Percentiles rank a stretch among this genome's conserved stretches.
phyloP scores from a whole-genome alignment of 2,888 invertebrate genomes.

The Dasysyrphus tricinctus region DNA sequence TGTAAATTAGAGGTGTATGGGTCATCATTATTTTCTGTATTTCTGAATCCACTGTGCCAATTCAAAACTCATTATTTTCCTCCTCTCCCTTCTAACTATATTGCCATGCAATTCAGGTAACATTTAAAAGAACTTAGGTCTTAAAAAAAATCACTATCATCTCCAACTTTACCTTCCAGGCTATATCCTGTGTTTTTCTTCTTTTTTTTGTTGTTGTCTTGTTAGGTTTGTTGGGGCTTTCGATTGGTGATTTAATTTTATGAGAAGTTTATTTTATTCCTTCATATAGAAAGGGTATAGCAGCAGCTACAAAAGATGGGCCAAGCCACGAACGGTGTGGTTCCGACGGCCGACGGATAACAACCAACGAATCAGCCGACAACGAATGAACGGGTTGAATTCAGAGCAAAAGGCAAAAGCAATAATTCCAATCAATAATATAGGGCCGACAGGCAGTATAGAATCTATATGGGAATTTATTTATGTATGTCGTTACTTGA shows the following conservation, averaged over 20 bases:
- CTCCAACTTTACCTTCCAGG: not conserved
- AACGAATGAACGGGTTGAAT: constrained; percentile 21
- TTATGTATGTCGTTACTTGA: constrained; percentile 62
- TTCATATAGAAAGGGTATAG: constrained; percentile 10
- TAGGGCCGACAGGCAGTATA: constrained; percentile 17
- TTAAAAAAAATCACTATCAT: not conserved
- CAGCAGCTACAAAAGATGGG: constrained; percentile 28
- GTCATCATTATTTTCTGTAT: no score
- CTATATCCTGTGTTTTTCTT: constrained; percentile 35
- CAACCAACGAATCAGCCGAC: not conserved
- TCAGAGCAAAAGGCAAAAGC: constrained; percentile 35
- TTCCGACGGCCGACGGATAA: not conserved
- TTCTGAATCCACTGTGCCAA: no score
- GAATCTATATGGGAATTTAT: constrained; percentile 59
- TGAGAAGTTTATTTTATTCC: constrained; percentile 72
- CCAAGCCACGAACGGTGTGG: not conserved
- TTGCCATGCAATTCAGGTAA: no score
- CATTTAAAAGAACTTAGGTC: no score
- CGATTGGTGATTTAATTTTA: constrained; percentile 75
- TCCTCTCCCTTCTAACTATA: no score
- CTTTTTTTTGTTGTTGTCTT: constrained; percentile 25
- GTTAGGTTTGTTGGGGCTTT: constrained; percentile 40
- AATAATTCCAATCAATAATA: constrained; percentile 73
- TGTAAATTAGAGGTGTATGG: no score
- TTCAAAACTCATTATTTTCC: no score